Evolutionary conservation across 1,140 invertebrate species (phyloP), one percentile per base, ranked within the genome.

Genomic region (Polyergus mexicanus): DNA sequence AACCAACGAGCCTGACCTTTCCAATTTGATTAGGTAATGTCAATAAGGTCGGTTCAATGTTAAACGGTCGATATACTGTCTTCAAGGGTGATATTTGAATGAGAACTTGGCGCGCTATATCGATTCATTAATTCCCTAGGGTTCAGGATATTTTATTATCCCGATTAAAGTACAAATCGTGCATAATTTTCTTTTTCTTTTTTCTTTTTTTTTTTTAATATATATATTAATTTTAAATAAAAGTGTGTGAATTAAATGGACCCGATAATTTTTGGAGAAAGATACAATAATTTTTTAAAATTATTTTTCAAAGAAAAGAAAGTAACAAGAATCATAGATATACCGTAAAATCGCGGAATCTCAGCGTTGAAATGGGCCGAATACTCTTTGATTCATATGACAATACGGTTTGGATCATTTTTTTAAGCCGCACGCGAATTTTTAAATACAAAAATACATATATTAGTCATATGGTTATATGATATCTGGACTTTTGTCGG

Each of bases 1-100:
- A 89, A 86, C 86, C 68, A 78, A 38, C 56, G 90, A 91, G 86
- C 92, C 91, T 92, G 92, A 92, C 91, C 91, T 91, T 69, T 89
- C 89, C 92, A 93, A 93, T 92, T 93, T 85, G 92, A 93, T 93
- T 93, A 91, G 90, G 89, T 89, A 92, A 91, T 69, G 90, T 92
- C 91, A 93, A 93, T 92, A 92, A 92, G 91, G 92, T 93, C 91
- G 84, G 54, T 19, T 89, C 84, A 93, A 93, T 92, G 91, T 92
- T 91, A 89, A 92, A 91, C 65, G 72, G 25, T 71, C n/a, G 80
- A 90, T 90, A 90, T 75, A 89, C 63, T 16, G 22, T 22, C 16
- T 62, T 63, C 69, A 62, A 41, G 51, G n/a, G 41, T 85, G 69
- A 81, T 88, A 88, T 28, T 25, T 80, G 19, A 65, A 74, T 62